Percentiles rank a stretch among this genome's conserved stretches.
Conservation (phyloP, 2,888 invertebrate species). For the Dynastes maya region DNA sequence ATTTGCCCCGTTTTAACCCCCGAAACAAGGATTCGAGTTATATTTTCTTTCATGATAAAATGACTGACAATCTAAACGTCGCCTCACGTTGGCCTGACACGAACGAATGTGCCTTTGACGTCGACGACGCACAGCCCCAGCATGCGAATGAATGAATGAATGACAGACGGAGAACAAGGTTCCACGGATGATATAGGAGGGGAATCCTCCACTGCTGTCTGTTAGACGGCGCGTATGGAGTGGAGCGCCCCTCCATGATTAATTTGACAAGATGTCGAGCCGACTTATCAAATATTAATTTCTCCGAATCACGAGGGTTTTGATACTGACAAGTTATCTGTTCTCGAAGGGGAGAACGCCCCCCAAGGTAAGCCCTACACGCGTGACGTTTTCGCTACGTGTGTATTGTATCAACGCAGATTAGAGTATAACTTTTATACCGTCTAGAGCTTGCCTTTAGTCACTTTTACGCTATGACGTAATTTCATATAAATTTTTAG, state of each 20-base stretch:
- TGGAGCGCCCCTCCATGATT: slow-evolving; percentile 28
- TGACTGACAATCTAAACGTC: slow-evolving; percentile 22
- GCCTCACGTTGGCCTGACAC: neutral
- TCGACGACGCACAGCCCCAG: neutral
- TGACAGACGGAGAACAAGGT: slow-evolving; percentile 12
- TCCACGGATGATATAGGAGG: neutral
- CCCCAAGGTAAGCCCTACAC: neutral
- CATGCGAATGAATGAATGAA: slow-evolving; percentile 19
- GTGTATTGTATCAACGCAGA: neutral
- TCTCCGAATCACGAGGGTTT: slow-evolving; percentile 47
- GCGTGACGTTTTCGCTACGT: neutral
- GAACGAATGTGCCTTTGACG: slow-evolving; percentile 9
- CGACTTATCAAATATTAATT: slow-evolving; percentile 50
- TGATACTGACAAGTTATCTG: slow-evolving; percentile 41
- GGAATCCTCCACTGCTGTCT: neutral
- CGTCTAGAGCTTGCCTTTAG: neutral
- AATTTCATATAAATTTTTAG: slow-evolving; percentile 4
- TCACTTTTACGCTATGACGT: neutral
- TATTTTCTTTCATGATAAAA: slow-evolving; percentile 27
- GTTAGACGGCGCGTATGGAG: slow-evolving; percentile 8
- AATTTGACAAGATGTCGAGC: slow-evolving; percentile 47
- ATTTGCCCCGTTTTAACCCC: neutral
- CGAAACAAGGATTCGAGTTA: neutral
- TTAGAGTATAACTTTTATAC: neutral
- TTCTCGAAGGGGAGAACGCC: neutral